A percentile compares a stretch with the other conserved stretches of the same genome.
Conservation (phyloP, 1,140 invertebrate species). For the Drosophila sp. region DNA sequence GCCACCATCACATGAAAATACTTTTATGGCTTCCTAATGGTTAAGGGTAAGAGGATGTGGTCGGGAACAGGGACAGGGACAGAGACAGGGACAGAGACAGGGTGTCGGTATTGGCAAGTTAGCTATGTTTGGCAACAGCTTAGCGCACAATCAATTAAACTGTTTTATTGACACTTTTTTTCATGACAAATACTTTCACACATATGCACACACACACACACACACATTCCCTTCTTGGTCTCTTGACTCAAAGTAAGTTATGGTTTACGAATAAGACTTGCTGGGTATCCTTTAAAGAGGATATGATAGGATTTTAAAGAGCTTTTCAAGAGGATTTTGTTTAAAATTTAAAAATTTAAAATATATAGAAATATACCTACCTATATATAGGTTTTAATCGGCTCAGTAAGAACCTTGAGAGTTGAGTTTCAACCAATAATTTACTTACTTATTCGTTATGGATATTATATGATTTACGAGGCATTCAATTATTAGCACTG, state of each 20-base stretch:
- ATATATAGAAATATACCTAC: too few relatives aligned
- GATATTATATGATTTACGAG: too few relatives aligned
- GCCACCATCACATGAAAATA: constrained; percentile 45
- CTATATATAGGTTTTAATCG: too few relatives aligned
- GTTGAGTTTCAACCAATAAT: too few relatives aligned
- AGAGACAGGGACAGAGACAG: background rate
- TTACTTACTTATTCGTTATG: too few relatives aligned
- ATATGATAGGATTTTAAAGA: background rate
- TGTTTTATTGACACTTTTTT: constrained; percentile 73
- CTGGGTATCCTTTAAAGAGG: background rate
- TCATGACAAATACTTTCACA: constrained; percentile 30
- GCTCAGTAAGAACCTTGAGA: too few relatives aligned
- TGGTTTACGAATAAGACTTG: background rate
- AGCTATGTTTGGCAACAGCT: constrained; percentile 71
- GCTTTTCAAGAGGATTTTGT: too few relatives aligned
- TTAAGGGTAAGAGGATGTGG: background rate
- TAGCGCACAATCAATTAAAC: constrained; percentile 79
- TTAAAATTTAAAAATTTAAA: too few relatives aligned
- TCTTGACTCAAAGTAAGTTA: constrained; percentile 3
- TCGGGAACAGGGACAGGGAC: background rate
- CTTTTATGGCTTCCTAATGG: constrained; percentile 39
- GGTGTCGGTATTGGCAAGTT: constrained; percentile 18
- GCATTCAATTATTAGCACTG: too few relatives aligned
- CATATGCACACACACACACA: constrained; percentile 15
- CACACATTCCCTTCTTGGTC: background rate